phyloP scores from a whole-genome alignment of 2,113 vertebrate species.

The Nothocercus nigrocapillus region DNA sequence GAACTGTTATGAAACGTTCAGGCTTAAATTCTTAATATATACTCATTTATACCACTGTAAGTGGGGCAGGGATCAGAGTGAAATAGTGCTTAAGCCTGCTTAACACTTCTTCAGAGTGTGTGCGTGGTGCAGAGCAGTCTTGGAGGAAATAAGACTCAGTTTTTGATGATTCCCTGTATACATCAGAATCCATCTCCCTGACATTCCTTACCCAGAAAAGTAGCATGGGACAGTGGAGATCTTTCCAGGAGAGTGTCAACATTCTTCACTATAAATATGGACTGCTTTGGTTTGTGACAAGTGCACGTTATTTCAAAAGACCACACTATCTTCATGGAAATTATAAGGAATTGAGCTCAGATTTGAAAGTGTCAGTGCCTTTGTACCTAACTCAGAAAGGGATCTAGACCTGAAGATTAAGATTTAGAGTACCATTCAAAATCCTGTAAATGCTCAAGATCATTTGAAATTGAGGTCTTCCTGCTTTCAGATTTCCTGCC shows the following conservation, averaged over 20 bases:
- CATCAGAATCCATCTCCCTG: background rate
- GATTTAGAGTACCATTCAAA: background rate
- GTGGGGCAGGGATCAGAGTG: background rate
- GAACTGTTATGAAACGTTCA: background rate
- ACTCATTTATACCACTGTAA: background rate
- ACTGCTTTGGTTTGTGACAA: background rate
- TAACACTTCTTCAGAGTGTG: rapidly evolving
- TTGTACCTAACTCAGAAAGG: background rate
- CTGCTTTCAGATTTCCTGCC: background rate
- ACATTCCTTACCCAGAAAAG: background rate
- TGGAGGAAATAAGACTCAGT: background rate
- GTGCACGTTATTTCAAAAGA: background rate
- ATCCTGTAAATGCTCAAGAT: background rate
- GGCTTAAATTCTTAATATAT: background rate
- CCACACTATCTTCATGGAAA: background rate
- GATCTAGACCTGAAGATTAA: background rate
- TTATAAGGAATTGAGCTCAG: background rate
- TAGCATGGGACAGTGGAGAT: background rate
- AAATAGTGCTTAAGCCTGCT: background rate
- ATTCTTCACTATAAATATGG: background rate
- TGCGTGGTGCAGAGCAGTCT: background rate
- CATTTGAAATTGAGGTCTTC: background rate
- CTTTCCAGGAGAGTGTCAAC: background rate
- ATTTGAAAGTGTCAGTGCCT: background rate
- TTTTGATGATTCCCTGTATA: background rate